Conservation (phyloP, 2,113 vertebrate species). For the Aspiorhynchus laticeps region DNA sequence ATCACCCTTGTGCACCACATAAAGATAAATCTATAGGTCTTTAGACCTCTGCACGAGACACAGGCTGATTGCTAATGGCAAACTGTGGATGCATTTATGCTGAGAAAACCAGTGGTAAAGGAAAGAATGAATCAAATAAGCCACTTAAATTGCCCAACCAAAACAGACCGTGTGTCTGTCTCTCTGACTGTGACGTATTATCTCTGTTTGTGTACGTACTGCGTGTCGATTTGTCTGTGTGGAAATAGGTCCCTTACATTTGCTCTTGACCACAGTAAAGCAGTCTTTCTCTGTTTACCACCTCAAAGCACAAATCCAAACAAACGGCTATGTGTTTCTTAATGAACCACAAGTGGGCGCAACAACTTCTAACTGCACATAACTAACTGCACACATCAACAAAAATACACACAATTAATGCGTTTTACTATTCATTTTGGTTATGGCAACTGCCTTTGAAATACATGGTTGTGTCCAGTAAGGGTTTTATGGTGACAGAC, state of each 20-base stretch:
- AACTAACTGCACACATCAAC: not conserved
- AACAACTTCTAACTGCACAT: not conserved
- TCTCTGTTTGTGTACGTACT: not conserved
- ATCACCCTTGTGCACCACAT: not conserved
- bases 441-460: not conserved
- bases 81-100: not conserved
- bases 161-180: not conserved
- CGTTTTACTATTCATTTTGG: not conserved
- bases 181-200: not conserved
- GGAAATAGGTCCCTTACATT: not conserved
- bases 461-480: not conserved
- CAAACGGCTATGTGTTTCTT: slow-evolving; percentile 18
- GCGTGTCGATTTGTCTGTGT: slow-evolving; percentile 13
- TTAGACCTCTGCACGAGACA: not conserved
- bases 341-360: slow-evolving; percentile 11
- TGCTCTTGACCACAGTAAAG: not conserved
- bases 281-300: not conserved
- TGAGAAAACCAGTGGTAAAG: slow-evolving; percentile 13
- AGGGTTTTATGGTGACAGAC: not conserved
- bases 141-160: not conserved
- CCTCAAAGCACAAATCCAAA: slow-evolving; percentile 17
- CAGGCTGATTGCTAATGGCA: slow-evolving; percentile 5
- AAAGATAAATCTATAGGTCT: not conserved
- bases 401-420: not conserved
- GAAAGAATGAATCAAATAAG: slow-evolving; percentile 24